Percentiles rank a stretch among this genome's conserved stretches.
Evolutionary conservation across 2,797 vertebrate species (phyloP).

Genomic region (Lutjanus argentimaculatus): DNA sequence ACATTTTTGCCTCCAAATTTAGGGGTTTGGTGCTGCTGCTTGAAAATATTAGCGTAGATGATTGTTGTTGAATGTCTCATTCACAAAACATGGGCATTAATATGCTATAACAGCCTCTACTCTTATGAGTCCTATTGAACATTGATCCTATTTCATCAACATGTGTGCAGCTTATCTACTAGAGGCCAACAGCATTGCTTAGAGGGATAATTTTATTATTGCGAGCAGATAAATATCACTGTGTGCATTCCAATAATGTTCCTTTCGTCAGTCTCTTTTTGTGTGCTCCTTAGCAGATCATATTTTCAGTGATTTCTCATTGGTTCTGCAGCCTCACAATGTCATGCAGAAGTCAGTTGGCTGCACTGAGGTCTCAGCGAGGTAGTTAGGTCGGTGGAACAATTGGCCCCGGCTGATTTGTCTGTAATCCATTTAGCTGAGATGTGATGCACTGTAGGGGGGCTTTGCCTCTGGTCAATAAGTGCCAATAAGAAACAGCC

Average conservation of each 20-base stretch:
- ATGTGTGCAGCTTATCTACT: slow-evolving; percentile 30
- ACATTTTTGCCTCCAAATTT: no score
- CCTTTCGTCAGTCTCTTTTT: slow-evolving; percentile 4
- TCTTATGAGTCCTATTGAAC: background rate
- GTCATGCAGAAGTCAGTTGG: slow-evolving; percentile 59
- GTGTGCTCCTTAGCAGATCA: slow-evolving; percentile 11
- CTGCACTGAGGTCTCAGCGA: slow-evolving; percentile 62
- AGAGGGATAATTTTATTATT: slow-evolving; percentile 34
- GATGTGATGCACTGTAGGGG: slow-evolving; percentile 79
- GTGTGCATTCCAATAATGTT: slow-evolving; percentile 11
- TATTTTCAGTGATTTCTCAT: slow-evolving; percentile 24
- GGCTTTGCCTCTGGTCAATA: slow-evolving; percentile 81
- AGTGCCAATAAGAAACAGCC: slow-evolving; percentile 81
- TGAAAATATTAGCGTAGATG: no score
- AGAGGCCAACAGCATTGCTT: slow-evolving; percentile 23
- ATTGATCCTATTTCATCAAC: background rate
- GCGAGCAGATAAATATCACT: slow-evolving; percentile 31
- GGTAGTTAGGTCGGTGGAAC: slow-evolving; percentile 66
- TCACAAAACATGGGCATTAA: no score
- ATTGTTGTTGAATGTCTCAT: no score
- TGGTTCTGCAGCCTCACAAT: slow-evolving; percentile 29
- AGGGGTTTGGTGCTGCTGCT: no score
- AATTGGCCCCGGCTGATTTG: slow-evolving; percentile 69
- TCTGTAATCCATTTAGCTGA: slow-evolving; percentile 83
- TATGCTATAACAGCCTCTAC: background rate